phyloP scores from a whole-genome alignment of 2,888 invertebrate species.

The Aphidoletes aphidimyza region DNA sequence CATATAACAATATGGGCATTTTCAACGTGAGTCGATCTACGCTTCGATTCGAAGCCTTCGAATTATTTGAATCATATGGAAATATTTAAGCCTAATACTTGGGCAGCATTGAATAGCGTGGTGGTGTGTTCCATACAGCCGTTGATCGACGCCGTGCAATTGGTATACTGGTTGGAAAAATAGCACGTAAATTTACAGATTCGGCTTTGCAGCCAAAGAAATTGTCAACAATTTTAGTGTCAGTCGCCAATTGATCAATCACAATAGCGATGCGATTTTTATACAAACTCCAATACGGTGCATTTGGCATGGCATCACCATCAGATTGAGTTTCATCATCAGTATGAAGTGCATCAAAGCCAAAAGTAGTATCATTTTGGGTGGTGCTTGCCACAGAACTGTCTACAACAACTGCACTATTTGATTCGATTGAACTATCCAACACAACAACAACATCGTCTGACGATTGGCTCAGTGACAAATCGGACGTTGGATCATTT shows the following conservation, averaged over 20 bases:
- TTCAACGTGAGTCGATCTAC: neutral
- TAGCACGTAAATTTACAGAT: conserved; percentile 73
- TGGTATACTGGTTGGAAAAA: conserved; percentile 76
- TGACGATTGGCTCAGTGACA: too few species aligned
- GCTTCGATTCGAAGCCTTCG: too few species aligned
- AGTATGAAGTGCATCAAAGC: conserved; percentile 66
- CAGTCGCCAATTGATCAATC: conserved; percentile 66
- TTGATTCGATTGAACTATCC: neutral
- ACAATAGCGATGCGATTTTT: conserved; percentile 67
- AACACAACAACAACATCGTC: neutral
- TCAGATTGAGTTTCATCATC: conserved; percentile 67
- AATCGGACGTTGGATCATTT: neutral
- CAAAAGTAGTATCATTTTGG: conserved; percentile 59
- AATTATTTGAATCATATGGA: too few species aligned
- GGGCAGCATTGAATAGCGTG: conserved; percentile 71
- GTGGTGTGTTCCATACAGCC: conserved; percentile 79
- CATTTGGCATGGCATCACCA: conserved; percentile 62
- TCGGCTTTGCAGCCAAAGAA: conserved; percentile 73
- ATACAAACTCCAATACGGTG: conserved; percentile 66
- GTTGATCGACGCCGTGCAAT: conserved; percentile 77
- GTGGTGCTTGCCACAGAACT: neutral
- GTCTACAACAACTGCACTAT: neutral
- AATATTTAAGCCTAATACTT: conserved; percentile 61
- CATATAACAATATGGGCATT: neutral
- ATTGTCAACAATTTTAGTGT: conserved; percentile 67